These are phyloP conservation scores for Tetraodon nigroviridis DNA, from an alignment of 2,113 vertebrate species.

Conservation along the genomic window DNA sequence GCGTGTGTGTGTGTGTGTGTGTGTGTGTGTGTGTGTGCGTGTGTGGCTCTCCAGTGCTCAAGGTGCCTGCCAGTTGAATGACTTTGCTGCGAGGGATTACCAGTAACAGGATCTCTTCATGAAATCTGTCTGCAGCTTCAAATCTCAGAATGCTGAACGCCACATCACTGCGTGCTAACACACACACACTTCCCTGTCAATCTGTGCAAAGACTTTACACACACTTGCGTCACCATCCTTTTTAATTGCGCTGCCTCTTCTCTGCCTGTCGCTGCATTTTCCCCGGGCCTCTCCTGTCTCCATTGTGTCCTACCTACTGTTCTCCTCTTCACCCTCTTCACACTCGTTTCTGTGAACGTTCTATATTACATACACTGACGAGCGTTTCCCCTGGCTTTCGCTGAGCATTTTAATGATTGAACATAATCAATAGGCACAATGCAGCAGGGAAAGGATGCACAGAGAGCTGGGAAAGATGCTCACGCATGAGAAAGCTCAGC, in stretches of 20 bases:
- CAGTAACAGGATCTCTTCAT: conserved; percentile 33
- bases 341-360: conserved; percentile 6
- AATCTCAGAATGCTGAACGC: conserved; percentile 19
- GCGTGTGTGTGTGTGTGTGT: conserved; percentile 11
- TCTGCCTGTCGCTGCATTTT: conserved; percentile 20
- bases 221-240: conserved; percentile 61
- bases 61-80: conserved; percentile 46
- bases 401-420: conserved; percentile 1
- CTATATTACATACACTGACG: conserved; percentile 46
- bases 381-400: conserved; percentile 40
- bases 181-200: neutral
- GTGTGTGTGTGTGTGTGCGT: neutral
- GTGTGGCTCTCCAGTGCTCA: conserved; percentile 22
- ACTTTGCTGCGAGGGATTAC: conserved; percentile 56
- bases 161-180: neutral
- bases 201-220: conserved; percentile 45
- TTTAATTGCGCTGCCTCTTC: conserved; percentile 48
- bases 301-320: neutral
- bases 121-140: conserved; percentile 33
- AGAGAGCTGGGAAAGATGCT: conserved; percentile 44
- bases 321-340: neutral
- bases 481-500: conserved; percentile 27
- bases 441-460: conserved; percentile 25
- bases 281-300: neutral
- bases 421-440: conserved; percentile 55